These are phyloP conservation scores for Dynastes grantii DNA, from an alignment of 2,888 invertebrate genomes.

Conservation along the genomic window DNA sequence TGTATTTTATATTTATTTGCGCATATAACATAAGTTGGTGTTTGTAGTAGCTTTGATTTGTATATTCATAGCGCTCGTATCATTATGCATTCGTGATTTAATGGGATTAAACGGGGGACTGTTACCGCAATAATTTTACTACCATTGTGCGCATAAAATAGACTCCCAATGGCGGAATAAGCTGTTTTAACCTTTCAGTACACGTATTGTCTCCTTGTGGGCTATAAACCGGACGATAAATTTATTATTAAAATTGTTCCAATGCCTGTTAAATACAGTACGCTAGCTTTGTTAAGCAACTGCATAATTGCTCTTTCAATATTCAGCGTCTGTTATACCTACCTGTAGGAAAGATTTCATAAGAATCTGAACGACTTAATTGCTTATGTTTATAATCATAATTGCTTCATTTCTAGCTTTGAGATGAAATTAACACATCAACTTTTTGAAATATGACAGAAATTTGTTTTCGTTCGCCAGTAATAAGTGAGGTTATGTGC, in stretches of 20 bases:
- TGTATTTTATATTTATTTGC: slow-evolving; percentile 7
- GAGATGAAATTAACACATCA: slow-evolving; percentile 4
- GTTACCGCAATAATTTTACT: slow-evolving; percentile 19
- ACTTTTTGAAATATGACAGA: slow-evolving; percentile 9
- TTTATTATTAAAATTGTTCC: background rate
- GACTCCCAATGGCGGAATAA: slow-evolving; percentile 2
- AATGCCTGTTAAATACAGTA: background rate
- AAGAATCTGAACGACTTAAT: slow-evolving; percentile 14
- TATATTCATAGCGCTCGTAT: slow-evolving; percentile 5
- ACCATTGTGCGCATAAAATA: slow-evolving; percentile 27
- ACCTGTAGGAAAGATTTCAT: slow-evolving; percentile 16
- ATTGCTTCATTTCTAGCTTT: background rate
- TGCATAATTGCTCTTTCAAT: slow-evolving; percentile 2
- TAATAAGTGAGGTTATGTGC: background rate
- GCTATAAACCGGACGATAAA: slow-evolving; percentile 21
- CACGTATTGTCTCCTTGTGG: slow-evolving; percentile 17
- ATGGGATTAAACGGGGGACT: slow-evolving; percentile 11
- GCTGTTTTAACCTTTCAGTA: slow-evolving; percentile 7
- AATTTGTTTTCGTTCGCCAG: background rate
- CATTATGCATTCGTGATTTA: slow-evolving; percentile 18
- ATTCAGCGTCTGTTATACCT: background rate
- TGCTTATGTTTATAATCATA: background rate
- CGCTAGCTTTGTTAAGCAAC: background rate
- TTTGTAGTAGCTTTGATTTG: slow-evolving; percentile 14
- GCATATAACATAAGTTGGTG: background rate